Percentiles rank a stretch among this genome's conserved stretches.
phyloP scores from a whole-genome alignment of 2,888 invertebrate genomes.

The Artemia sp. region DNA sequence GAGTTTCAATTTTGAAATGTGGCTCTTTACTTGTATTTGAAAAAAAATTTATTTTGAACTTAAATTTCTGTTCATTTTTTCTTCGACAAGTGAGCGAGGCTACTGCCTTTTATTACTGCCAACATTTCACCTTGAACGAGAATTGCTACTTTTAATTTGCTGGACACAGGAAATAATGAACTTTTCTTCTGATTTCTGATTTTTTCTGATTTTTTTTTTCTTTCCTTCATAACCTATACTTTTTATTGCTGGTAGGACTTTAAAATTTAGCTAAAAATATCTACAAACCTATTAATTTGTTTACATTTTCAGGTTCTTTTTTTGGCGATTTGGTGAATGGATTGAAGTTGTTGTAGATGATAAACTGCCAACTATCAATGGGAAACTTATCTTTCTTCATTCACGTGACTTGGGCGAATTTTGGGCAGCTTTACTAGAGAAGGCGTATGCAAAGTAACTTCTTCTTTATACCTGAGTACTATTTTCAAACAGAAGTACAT shows the following conservation, averaged over 20 bases:
- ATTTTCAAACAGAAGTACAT: too few relatives aligned
- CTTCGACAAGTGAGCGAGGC: too few relatives aligned
- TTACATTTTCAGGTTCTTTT: conserved; percentile 41
- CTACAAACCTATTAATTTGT: neutral
- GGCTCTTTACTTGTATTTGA: too few relatives aligned
- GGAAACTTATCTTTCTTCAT: conserved; percentile 44
- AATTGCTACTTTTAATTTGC: too few relatives aligned
- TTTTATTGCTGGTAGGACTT: neutral
- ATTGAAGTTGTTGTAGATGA: conserved; percentile 57
- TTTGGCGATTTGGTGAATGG: conserved; percentile 67
- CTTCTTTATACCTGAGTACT: neutral
- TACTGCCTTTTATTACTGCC: too few relatives aligned
- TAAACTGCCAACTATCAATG: conserved; percentile 49
- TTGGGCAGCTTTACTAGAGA: conserved; percentile 59
- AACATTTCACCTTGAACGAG: too few relatives aligned
- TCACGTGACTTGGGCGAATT: conserved; percentile 48
- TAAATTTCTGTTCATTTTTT: too few relatives aligned
- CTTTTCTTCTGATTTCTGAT: too few relatives aligned
- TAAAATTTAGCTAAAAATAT: neutral
- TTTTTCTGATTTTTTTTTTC: too few relatives aligned
- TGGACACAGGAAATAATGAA: too few relatives aligned
- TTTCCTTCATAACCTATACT: neutral
- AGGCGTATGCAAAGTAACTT: conserved; percentile 59
- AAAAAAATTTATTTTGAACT: too few relatives aligned
- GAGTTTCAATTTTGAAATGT: too few relatives aligned